These are phyloP conservation scores for Drosophila auraria DNA, from an alignment of 1,140 invertebrate genomes.

Conservation along the genomic window DNA sequence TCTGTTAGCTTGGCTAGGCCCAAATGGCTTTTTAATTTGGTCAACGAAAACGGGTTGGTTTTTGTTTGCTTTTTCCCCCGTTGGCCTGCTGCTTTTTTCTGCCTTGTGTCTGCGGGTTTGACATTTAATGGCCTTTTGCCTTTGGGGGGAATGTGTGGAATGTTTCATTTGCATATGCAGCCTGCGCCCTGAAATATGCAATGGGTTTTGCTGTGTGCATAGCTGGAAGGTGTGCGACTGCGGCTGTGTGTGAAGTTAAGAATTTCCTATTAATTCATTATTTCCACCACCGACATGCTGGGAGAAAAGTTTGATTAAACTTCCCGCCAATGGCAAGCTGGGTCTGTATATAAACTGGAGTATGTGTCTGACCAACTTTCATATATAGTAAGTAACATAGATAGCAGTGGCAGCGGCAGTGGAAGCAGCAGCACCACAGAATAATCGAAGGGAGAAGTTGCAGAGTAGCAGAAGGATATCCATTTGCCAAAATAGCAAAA, in stretches of 20 bases:
- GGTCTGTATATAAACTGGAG: conserved; percentile 12
- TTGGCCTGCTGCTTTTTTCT: conserved; percentile 4
- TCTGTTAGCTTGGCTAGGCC: conserved; percentile 31
- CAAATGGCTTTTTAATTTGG: conserved; percentile 64
- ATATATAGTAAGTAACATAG: conserved; percentile 44
- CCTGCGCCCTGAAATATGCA: conserved; percentile 65
- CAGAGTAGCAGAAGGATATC: conserved; percentile 60
- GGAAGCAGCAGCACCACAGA: conserved; percentile 27
- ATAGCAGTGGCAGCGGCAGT: conserved; percentile 12
- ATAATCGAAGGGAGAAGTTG: conserved; percentile 38
- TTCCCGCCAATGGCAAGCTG: conserved; percentile 58
- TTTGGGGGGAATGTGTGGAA: conserved; percentile 30
- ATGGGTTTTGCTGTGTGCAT: conserved; percentile 34
- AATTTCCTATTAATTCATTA: conserved; percentile 46
- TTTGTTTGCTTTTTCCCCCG: conserved; percentile 24
- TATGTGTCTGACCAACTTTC: conserved; percentile 57
- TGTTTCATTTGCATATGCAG: conserved; percentile 47
- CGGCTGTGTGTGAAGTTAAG: conserved; percentile 16
- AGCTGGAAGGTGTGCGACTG: conserved; percentile 38
- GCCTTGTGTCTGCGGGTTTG: conserved; percentile 38
- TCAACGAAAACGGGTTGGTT: conserved; percentile 56
- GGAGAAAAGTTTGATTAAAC: conserved; percentile 75
- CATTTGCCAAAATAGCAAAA: conserved; percentile 83
- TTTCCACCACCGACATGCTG: conserved; percentile 11
- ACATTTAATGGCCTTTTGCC: conserved; percentile 42